phyloP scores from a whole-genome alignment of 1,140 invertebrate genomes.

The Spodoptera frugiperda region DNA sequence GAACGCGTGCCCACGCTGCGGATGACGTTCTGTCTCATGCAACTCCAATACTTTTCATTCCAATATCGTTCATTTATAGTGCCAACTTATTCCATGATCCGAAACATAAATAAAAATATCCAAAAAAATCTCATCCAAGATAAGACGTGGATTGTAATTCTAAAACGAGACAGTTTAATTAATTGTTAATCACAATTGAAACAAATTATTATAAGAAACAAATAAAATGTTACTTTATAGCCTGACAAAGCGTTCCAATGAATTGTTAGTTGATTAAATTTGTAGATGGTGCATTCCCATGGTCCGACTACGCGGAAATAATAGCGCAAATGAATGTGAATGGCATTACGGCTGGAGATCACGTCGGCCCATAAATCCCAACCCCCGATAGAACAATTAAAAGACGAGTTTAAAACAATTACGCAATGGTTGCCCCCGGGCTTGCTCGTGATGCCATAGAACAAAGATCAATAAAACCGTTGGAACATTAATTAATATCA shows the following conservation, averaged over 20 bases:
- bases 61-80: not conserved
- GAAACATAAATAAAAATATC: no score
- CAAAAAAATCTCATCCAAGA: no score
- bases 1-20: conserved; percentile 72
- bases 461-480: conserved; percentile 41
- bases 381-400: conserved; percentile 85
- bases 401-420: conserved; percentile 86
- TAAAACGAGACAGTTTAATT: not conserved
- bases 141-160: not conserved
- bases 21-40: conserved; percentile 67
- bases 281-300: conserved; percentile 72
- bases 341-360: conserved; percentile 74
- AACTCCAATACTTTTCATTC: conserved; percentile 17
- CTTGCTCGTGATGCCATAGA: conserved; percentile 74
- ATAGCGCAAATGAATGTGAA: conserved; percentile 79
- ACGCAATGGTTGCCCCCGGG: conserved; percentile 79
- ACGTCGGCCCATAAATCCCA: conserved; percentile 82
- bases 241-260: conserved; percentile 58
- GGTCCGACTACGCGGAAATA: conserved; percentile 77
- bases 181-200: conserved; percentile 1
- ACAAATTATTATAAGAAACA: conserved; percentile 1
- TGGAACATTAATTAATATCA: not conserved
- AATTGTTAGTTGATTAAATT: conserved; percentile 78
- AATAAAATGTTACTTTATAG: conserved; percentile 69
- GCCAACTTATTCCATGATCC: no score